phyloP scores from a whole-genome alignment of 2,113 vertebrate species.

The Trichechus manatus region DNA sequence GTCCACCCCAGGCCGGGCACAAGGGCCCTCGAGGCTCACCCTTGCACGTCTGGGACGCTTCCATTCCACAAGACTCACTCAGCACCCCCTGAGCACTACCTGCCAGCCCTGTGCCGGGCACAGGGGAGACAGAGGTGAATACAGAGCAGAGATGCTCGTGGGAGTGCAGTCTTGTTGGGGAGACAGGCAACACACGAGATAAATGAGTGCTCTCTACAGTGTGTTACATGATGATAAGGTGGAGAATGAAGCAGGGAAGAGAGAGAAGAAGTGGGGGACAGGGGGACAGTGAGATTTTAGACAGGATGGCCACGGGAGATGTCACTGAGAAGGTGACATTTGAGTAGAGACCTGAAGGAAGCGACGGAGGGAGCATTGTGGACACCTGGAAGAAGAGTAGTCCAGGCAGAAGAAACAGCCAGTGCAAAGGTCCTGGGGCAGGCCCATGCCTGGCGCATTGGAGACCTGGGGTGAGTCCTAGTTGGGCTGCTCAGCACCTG shows the following conservation, averaged over 20 bases:
- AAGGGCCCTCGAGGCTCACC: background rate
- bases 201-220: background rate
- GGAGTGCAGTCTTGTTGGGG: accelerated
- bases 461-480: background rate
- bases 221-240: background rate
- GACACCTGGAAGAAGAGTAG: too few species aligned
- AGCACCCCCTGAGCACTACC: background rate
- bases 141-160: background rate
- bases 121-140: background rate
- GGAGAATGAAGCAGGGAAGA: background rate
- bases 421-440: conserved; percentile 4
- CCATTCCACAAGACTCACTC: background rate
- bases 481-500: background rate
- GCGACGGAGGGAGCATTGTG: background rate
- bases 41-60: background rate
- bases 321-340: background rate
- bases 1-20: background rate
- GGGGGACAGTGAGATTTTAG: background rate
- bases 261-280: too few species aligned
- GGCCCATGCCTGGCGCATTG: background rate
- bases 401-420: background rate
- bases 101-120: background rate
- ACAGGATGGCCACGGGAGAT: background rate
- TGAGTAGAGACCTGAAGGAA: background rate
- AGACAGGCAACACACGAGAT: background rate